These are phyloP conservation scores for Sialis fuliginosa DNA, from an alignment of 2,888 invertebrate genomes.

Conservation along the genomic window DNA sequence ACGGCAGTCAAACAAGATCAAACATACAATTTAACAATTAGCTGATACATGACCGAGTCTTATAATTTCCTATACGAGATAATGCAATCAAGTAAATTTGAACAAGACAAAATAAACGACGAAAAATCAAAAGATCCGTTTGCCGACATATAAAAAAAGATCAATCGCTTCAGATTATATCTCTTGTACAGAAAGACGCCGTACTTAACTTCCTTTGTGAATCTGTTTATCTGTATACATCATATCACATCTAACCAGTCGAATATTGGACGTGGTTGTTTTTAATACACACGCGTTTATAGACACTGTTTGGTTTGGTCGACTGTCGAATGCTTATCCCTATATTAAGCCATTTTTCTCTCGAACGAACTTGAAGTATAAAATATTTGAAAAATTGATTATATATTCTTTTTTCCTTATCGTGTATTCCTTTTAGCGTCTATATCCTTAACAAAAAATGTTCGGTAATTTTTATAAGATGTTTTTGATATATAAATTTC, in stretches of 20 bases:
- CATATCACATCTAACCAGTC: background rate
- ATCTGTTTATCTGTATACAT: conserved; percentile 4
- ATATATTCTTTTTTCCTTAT: conserved; percentile 3
- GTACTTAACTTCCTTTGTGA: conserved; percentile 5
- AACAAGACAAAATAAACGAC: background rate
- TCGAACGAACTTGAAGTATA: conserved; percentile 8
- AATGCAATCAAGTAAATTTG: background rate
- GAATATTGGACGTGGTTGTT: background rate
- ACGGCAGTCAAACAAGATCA: too few species aligned
- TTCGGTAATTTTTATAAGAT: background rate
- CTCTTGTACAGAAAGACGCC: conserved; percentile 3
- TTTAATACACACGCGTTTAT: conserved; percentile 1
- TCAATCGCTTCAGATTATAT: conserved; percentile 4
- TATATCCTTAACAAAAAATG: background rate
- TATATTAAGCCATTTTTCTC: conserved; percentile 23
- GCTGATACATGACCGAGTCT: background rate
- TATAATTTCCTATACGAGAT: background rate
- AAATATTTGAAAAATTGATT: conserved; percentile 6
- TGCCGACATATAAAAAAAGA: conserved; percentile 7
- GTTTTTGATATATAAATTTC: too few species aligned
- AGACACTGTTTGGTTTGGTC: conserved; percentile 9
- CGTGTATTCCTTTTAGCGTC: conserved; percentile 1
- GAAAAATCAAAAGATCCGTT: background rate
- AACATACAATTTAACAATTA: background rate
- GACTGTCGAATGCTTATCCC: conserved; percentile 18